Conservation (phyloP, 1,140 invertebrate genomes). For the Neodiprion fabricii region DNA sequence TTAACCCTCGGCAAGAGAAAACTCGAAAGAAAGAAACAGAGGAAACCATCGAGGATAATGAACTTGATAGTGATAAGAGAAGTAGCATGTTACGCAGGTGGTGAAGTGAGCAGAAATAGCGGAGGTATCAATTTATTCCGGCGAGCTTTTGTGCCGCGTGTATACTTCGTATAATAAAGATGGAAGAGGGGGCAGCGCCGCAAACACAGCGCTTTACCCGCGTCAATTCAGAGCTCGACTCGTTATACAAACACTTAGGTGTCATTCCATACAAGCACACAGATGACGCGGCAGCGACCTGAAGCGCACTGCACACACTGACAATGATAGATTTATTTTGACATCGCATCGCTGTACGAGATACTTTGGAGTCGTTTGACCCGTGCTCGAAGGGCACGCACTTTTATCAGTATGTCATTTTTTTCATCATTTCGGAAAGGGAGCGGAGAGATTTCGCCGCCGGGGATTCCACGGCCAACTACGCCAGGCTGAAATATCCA, state of each 20-base stretch:
- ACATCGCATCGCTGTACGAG: not conserved
- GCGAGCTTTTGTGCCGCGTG: too few relatives aligned
- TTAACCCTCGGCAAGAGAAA: not conserved
- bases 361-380: not conserved
- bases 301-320: slow-evolving; percentile 61
- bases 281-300: slow-evolving; percentile 43
- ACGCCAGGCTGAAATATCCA: too few relatives aligned
- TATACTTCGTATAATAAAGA: not conserved
- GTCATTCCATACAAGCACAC: not conserved
- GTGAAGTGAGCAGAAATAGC: too few relatives aligned
- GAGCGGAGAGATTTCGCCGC: too few relatives aligned
- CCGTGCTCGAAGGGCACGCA: slow-evolving; percentile 1
- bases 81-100: too few relatives aligned
- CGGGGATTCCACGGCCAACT: too few relatives aligned
- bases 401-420: not conserved
- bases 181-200: not conserved
- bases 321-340: slow-evolving; percentile 49
- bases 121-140: too few relatives aligned
- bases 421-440: not conserved
- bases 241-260: not conserved
- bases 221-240: not conserved
- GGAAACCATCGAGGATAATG: not conserved
- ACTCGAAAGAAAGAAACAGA: not conserved
- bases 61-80: not conserved
- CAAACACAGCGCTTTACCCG: not conserved